phyloP scores from a whole-genome alignment of 2,888 invertebrate species.

The Oxyscelio sp. region DNA sequence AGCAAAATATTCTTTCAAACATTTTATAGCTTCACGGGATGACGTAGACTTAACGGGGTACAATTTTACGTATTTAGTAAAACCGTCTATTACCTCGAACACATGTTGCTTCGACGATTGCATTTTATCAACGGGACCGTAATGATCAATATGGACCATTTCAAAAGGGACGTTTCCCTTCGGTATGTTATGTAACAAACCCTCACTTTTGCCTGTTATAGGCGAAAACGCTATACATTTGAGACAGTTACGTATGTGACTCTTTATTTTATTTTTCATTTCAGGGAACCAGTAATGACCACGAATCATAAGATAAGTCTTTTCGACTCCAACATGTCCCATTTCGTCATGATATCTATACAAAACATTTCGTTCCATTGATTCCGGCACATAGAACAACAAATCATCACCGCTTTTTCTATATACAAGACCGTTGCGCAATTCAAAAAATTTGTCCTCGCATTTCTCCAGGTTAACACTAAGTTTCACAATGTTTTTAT shows the following conservation, averaged over 20 bases:
- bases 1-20: slow-evolving; percentile 23
- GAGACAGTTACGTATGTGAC: not conserved
- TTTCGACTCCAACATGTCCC: slow-evolving; percentile 70
- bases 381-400: slow-evolving; percentile 70
- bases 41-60: slow-evolving; percentile 31
- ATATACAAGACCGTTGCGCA: slow-evolving; percentile 35
- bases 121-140: slow-evolving; percentile 4
- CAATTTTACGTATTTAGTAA: not conserved
- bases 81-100: not conserved
- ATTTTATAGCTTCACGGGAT: slow-evolving; percentile 28
- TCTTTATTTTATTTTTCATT: not conserved
- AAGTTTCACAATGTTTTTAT: not conserved
- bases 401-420: slow-evolving; percentile 47
- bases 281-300: slow-evolving; percentile 60
- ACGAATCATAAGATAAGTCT: slow-evolving; percentile 44
- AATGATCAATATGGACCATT: slow-evolving; percentile 11
- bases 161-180: slow-evolving; percentile 5
- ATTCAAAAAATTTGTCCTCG: not conserved
- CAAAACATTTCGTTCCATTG: slow-evolving; percentile 61
- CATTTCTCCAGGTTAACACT: not conserved
- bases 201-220: not conserved
- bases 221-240: slow-evolving; percentile 18
- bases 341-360: slow-evolving; percentile 70
- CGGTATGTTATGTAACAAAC: not conserved
- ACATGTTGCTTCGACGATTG: not conserved